Evolutionary conservation across 1,140 invertebrate species (phyloP), one percentile per base, ranked within the genome.

Genomic region (Muscidifurax raptorellus): DNA sequence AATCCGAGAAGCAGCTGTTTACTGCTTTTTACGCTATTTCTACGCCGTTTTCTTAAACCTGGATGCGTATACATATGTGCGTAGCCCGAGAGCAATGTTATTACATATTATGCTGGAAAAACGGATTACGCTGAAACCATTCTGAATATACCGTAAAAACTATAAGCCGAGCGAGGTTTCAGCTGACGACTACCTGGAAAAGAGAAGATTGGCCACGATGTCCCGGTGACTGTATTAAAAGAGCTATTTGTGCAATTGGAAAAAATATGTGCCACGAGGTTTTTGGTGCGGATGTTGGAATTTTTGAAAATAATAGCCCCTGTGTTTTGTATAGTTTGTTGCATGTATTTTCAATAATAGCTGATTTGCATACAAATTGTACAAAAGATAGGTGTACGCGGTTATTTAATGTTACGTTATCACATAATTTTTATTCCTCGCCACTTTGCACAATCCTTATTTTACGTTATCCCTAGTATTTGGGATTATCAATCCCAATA

Each of bases 1-100:
- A 69, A 69, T 69, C 67, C 67, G 27, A 69, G 67, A 69, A 69
- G 67, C 67, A 69, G 67, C 67, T 69, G 67, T 69, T 69, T 69
- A 69, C 52, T 69, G 28, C n/a, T 7, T 25, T 15, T 2, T 10
- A 2, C 52, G 52, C 9, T 4, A 13, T 27, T 27, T 69, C 25
- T 18, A 3, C 4, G 18, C 22, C 18, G 52, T n/a, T 69, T 30
- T 28, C 25, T 69, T 30, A 69, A 69, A 18, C 67, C 10, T 69
- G 52, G 18, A 59, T 59, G 52, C 52, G 52, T 59, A 59, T n/a
- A 10, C 13, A n/a, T 13, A 13, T 6, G 52, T n/a, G 52, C 22
- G 52, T 52, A 52, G n/a, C n/a, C n/a, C n/a, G 1, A 22, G 47
- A n/a, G 52, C 22, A 22, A 59, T 18, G 22, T n/a, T 67, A 22